These are phyloP conservation scores for Chrysemys picta DNA, from an alignment of 2,113 vertebrate species.

Conservation along the genomic window DNA sequence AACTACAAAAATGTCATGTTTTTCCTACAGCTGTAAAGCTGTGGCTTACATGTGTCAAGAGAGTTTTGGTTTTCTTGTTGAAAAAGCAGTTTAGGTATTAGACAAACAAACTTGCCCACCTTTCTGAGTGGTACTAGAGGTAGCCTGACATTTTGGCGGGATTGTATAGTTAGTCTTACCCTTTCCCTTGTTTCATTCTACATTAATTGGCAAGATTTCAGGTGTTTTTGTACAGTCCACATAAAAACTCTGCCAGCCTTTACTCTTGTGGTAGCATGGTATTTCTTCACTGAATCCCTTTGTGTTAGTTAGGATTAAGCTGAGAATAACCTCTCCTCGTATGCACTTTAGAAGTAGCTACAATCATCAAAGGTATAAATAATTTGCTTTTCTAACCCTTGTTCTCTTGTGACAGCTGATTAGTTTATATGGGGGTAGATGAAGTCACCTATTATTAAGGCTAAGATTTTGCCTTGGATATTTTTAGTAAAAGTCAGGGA, in stretches of 20 bases:
- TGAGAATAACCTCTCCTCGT: background rate
- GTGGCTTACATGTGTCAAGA: background rate
- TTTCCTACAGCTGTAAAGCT: background rate
- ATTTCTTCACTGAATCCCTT: background rate
- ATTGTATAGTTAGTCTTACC: fast-evolving
- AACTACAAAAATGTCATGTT: background rate
- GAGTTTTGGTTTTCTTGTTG: background rate
- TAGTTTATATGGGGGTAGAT: background rate
- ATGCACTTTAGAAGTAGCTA: background rate
- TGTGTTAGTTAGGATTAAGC: background rate
- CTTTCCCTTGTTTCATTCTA: background rate
- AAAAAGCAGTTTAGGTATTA: background rate
- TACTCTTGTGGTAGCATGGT: background rate
- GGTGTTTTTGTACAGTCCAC: background rate
- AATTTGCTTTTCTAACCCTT: background rate
- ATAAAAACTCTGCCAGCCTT: background rate
- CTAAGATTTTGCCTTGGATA: too few relatives aligned
- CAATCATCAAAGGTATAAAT: background rate
- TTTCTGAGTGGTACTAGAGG: background rate
- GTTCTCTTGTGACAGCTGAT: background rate
- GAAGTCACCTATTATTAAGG: background rate
- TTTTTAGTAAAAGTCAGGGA: too few relatives aligned
- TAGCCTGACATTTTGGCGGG: background rate
- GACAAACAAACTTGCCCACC: background rate
- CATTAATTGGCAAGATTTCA: background rate